These are phyloP conservation scores for Mastomys natalensis DNA, from an alignment of 2,113 vertebrate genomes.

Conservation along the genomic window DNA sequence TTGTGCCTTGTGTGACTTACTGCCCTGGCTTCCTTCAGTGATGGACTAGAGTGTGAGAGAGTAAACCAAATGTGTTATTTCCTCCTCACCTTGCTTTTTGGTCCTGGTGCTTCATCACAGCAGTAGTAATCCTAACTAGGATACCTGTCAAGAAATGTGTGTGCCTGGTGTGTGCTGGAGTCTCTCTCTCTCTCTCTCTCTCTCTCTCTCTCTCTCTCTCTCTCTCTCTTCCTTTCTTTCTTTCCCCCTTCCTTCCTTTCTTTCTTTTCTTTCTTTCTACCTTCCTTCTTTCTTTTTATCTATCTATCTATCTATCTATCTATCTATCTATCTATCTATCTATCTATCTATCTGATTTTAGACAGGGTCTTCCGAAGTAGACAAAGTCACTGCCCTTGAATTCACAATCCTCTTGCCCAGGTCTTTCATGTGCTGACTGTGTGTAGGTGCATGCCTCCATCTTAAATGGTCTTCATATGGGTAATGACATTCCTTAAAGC, in stretches of 20 bases:
- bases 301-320: neutral
- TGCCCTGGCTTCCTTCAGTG: neutral
- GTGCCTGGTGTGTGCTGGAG: neutral
- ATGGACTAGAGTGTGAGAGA: neutral
- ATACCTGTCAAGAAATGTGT: neutral
- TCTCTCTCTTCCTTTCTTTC: neutral
- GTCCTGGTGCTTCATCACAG: neutral
- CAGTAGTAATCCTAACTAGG: neutral
- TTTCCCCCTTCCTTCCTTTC: no score
- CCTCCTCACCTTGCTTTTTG: neutral
- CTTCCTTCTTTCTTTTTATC: no score
- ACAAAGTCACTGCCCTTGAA: neutral
- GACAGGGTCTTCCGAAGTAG: neutral
- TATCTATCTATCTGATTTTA: neutral
- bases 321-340: neutral
- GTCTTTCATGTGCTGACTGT: no score
- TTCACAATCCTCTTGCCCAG: neutral
- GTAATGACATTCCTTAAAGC: neutral
- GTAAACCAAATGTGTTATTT: neutral
- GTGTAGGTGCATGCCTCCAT: neutral
- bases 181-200: neutral
- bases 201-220: neutral
- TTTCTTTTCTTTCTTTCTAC: no score
- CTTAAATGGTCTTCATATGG: neutral
- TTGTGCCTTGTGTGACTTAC: neutral